Evolutionary conservation across 1,140 invertebrate genomes (phyloP), one percentile per base, ranked within the genome.

Genomic region (Bombus sibiricus): DNA sequence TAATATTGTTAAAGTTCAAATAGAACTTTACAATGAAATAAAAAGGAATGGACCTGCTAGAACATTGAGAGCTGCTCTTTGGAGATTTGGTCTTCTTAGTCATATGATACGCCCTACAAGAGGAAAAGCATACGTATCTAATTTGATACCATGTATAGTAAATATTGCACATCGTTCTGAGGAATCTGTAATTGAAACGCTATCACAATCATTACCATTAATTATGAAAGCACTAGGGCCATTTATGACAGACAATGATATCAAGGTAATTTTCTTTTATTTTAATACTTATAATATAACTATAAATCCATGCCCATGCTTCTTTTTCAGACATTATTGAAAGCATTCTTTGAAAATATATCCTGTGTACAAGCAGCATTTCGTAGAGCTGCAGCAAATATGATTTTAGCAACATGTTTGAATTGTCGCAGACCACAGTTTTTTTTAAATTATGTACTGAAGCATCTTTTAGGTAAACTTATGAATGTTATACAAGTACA

Each of bases 11-110:
- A 96, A 97, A 91, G 95, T 98, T 75, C 96, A 97, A 90, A 96
- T 98, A 89, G 97, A 98, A 92, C 93, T 98, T n/a, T 98, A 97
- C 92, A 97, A 97, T 89, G 97, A 98, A 94, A 97, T 98, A 53
- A 97, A 97, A 92, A 97, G 97, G 90, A 98, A 98, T 94, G 97
- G 97, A 28, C 94, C 96, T 76, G 96, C 95, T 9, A 95, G 97
- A 81, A 96, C 96, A 59, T 92, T 98, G 37, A 95, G 97, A 90
- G 97, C 97, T 76, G 97, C 97, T 66, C 94, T 98, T 0, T 97
- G 96, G 94, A 95, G 97, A 86, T 98, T 98, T 95, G 97, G 97
- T 9, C 95, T 97, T 84, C 96, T 98, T 71, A 97, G 96, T 86
- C 96, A 96, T 34, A 95, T 96, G 90, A 96, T 97, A 86, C 96